These are phyloP conservation scores for Arenicola marina DNA, from an alignment of 2,888 invertebrate genomes.

Conservation along the genomic window DNA sequence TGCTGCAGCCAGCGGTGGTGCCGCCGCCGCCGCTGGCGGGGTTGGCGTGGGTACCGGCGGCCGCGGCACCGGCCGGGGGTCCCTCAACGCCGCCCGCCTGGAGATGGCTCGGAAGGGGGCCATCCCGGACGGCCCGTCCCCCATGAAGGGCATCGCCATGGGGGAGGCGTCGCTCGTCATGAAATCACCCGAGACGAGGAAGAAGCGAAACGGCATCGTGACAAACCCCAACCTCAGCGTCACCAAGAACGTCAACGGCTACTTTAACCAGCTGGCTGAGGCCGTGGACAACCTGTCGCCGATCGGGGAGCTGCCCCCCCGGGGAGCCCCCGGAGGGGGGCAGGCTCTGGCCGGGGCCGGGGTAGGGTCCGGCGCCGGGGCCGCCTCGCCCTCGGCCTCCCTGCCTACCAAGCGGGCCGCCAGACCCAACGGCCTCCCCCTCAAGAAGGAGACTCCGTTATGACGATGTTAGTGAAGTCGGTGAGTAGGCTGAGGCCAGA, in stretches of 20 bases:
- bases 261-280: constrained; percentile 39
- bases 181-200: constrained; percentile 51
- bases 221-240: constrained; percentile 60
- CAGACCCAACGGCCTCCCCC: constrained; percentile 75
- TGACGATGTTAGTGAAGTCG: constrained; percentile 38
- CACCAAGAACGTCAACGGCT: constrained; percentile 40
- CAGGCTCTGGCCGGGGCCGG: too few species aligned
- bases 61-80: not conserved
- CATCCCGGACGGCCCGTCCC: constrained; percentile 36
- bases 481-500: too few species aligned
- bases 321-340: constrained; percentile 2
- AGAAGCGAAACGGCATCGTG: constrained; percentile 59
- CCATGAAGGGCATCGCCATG: constrained; percentile 13
- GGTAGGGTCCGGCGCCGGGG: constrained; percentile 2
- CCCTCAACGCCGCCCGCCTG: constrained; percentile 14
- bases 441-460: constrained; percentile 82
- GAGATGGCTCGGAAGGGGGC: constrained; percentile 35
- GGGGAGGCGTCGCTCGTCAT: constrained; percentile 44
- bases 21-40: too few species aligned
- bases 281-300: constrained; percentile 20
- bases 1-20: too few species aligned
- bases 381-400: not conserved
- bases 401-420: not conserved
- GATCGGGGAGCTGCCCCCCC: not conserved
- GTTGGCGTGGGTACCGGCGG: too few species aligned